Evolutionary conservation across 2,888 invertebrate genomes (phyloP).

Genomic region (Xestobium rufovillosum): DNA sequence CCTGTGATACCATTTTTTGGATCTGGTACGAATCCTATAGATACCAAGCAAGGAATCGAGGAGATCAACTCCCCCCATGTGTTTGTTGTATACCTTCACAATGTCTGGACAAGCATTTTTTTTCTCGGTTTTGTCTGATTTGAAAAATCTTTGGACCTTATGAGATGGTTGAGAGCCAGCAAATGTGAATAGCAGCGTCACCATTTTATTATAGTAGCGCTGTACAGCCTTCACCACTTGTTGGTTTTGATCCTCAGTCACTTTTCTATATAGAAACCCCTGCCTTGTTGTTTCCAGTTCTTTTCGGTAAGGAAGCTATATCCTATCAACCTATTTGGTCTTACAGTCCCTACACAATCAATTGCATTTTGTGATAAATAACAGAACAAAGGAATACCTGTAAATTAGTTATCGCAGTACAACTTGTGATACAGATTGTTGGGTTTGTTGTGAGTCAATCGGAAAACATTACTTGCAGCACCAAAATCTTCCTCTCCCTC

Average conservation of each 20-base stretch:
- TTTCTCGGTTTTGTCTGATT: conserved; percentile 20
- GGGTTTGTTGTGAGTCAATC: conserved; percentile 22
- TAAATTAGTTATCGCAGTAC: conserved; percentile 27
- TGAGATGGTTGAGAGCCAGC: conserved; percentile 29
- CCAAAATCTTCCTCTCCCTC: conserved; percentile 22
- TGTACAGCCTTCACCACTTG: conserved; percentile 21
- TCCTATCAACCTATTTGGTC: conserved; percentile 12
- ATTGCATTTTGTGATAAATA: too few relatives aligned
- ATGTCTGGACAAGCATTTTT: conserved; percentile 23
- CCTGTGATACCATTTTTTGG: conserved; percentile 22
- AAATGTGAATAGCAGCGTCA: conserved; percentile 33
- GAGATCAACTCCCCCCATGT: conserved; percentile 30
- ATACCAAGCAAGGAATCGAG: conserved; percentile 26
- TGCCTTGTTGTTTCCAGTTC: too few relatives aligned
- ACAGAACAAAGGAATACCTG: conserved; percentile 18
- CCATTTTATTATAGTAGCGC: conserved; percentile 37
- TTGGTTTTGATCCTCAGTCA: too few relatives aligned
- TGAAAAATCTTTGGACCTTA: conserved; percentile 10
- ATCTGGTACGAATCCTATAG: conserved; percentile 21
- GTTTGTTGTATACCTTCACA: conserved; percentile 25
- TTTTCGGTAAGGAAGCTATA: too few relatives aligned
- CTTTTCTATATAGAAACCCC: too few relatives aligned
- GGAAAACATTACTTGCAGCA: conserved; percentile 24
- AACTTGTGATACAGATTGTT: conserved; percentile 21
- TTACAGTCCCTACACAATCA: too few relatives aligned